These are phyloP conservation scores for Lindbergichthys nudifrons DNA, from an alignment of 2,797 vertebrate species.

Conservation along the genomic window DNA sequence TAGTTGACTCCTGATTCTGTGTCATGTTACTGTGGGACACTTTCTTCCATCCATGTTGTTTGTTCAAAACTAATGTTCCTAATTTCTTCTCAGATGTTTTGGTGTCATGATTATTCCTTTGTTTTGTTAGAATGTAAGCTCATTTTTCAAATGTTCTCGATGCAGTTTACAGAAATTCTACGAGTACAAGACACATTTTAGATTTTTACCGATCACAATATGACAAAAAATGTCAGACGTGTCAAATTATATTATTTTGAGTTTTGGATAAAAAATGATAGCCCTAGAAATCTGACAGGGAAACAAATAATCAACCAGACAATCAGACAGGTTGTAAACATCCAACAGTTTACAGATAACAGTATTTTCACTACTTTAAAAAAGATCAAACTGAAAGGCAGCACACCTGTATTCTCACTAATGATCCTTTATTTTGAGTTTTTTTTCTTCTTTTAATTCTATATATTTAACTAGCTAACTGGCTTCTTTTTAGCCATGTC, in stretches of 20 bases:
- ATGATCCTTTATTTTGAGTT: background rate
- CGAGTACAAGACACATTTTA: background rate
- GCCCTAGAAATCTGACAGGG: background rate
- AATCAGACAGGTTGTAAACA: background rate
- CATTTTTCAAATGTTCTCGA: background rate
- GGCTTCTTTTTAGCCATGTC: background rate
- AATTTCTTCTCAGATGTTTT: background rate
- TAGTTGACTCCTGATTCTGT: background rate
- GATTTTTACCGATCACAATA: background rate
- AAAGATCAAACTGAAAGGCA: background rate
- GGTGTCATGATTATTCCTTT: background rate
- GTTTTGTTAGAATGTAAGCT: background rate
- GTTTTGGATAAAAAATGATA: background rate
- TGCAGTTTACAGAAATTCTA: too few species aligned
- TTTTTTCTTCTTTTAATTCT: background rate
- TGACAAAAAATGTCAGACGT: background rate
- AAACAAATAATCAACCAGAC: background rate
- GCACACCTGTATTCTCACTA: background rate
- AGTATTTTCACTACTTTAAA: background rate
- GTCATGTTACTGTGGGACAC: conserved; percentile 3
- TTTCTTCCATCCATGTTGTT: background rate
- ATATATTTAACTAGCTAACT: background rate
- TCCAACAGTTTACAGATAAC: background rate
- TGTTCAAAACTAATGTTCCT: background rate
- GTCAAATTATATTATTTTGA: background rate